Percentiles rank a stretch among this genome's conserved stretches.
phyloP scores from a whole-genome alignment of 2,888 invertebrate genomes.

The Drosophila dives region DNA sequence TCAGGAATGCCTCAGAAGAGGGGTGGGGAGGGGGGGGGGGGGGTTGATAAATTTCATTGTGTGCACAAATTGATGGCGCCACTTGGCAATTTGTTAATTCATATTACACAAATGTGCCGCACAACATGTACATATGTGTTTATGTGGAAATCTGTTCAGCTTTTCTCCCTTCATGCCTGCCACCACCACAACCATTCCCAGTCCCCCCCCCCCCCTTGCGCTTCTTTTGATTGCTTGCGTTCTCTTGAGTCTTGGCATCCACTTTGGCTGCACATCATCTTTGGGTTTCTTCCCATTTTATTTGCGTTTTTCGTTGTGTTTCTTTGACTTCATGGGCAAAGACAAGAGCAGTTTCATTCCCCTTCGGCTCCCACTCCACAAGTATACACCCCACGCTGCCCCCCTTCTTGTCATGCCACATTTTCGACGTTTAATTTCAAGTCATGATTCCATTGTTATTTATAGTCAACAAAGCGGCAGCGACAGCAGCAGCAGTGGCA shows the following conservation, averaged over 20 bases:
- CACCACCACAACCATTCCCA: background rate
- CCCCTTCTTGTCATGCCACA: constrained; percentile 28
- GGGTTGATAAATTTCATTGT: constrained; percentile 16
- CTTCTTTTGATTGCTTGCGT: background rate
- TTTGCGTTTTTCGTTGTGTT: constrained; percentile 57
- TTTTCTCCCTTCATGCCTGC: no score
- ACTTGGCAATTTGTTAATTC: constrained; percentile 55
- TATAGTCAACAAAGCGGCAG: constrained; percentile 75
- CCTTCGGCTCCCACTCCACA: background rate
- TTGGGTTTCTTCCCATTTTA: constrained; percentile 45
- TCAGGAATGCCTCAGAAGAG: background rate
- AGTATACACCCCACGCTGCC: background rate
- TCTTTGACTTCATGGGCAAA: constrained; percentile 63
- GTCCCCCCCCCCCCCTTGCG: no score
- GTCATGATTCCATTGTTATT: constrained; percentile 80
- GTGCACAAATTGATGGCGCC: constrained; percentile 54
- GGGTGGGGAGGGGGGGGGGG: no score
- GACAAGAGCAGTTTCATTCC: constrained; percentile 10
- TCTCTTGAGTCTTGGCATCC: constrained; percentile 15
- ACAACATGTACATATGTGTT: constrained; percentile 26
- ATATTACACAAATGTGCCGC: constrained; percentile 45
- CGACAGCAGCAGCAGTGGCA: constrained; percentile 31
- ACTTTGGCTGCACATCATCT: constrained; percentile 46
- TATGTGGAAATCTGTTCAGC: constrained; percentile 2
- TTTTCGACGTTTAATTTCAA: constrained; percentile 77